Conservation (phyloP, 2,113 vertebrate species). For the Bettongia penicillata region DNA sequence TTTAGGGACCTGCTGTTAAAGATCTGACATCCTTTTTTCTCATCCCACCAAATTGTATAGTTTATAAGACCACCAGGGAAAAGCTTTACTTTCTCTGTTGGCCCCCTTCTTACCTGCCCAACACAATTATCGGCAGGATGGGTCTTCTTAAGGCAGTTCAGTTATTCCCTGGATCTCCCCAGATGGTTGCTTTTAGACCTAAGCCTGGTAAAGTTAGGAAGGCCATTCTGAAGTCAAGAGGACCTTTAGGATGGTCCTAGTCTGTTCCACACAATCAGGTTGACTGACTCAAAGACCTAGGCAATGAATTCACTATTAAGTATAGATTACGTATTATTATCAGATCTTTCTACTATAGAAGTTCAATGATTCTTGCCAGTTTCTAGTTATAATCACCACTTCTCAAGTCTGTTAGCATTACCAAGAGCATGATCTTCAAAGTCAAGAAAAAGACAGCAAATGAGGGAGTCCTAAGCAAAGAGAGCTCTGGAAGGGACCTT, state of each 20-base stretch:
- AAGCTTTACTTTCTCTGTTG: not conserved
- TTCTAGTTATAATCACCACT: not conserved
- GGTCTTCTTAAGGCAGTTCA: not conserved
- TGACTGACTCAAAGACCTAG: not conserved
- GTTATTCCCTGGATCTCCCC: not conserved
- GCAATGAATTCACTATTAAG: not conserved
- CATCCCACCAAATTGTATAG: constrained; percentile 35
- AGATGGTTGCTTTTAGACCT: not conserved
- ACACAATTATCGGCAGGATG: not conserved
- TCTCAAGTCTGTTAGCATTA: not conserved
- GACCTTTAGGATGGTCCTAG: not conserved
- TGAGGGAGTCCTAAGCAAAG: not conserved
- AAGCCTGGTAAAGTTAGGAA: not conserved
- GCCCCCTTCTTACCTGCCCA: not conserved
- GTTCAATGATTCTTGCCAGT: not conserved
- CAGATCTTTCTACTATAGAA: not conserved
- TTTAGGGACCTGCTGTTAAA: constrained; percentile 83
- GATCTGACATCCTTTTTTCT: constrained; percentile 76
- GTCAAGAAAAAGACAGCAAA: not conserved
- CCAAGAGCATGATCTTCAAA: not conserved
- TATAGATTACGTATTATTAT: not conserved
- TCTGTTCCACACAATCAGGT: not conserved
- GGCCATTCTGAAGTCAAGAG: not conserved
- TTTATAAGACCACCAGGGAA: constrained; percentile 2
- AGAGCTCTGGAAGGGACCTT: not conserved